Percentiles rank a stretch among this genome's conserved stretches.
phyloP scores from a whole-genome alignment of 1,140 invertebrate species.

The Drosophila sturtevanti region DNA sequence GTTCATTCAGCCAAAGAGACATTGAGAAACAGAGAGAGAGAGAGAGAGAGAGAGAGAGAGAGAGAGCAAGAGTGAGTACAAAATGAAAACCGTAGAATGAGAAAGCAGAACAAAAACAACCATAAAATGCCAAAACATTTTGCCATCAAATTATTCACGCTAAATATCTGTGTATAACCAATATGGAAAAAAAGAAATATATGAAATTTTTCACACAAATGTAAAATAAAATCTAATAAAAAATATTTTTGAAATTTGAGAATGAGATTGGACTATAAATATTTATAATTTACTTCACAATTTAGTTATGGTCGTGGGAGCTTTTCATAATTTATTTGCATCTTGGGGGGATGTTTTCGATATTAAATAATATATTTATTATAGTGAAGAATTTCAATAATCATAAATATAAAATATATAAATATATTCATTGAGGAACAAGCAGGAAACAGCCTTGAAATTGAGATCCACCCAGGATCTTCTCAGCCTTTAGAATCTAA shows the following conservation, averaged over 20 bases:
- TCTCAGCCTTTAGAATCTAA: no score
- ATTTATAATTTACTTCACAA: neutral
- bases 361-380: no score
- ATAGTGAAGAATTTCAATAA: no score
- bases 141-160: slow-evolving; percentile 3
- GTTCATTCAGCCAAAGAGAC: slow-evolving; percentile 17
- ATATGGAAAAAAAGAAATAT: neutral
- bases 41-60: slow-evolving; percentile 19
- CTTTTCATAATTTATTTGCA: neutral
- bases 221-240: neutral
- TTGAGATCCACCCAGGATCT: no score
- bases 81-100: slow-evolving; percentile 18
- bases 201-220: neutral
- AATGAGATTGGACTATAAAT: neutral
- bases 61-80: slow-evolving; percentile 19
- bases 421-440: no score
- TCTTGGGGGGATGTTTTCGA: neutral
- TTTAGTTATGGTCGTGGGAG: neutral
- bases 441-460: no score
- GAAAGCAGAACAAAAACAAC: slow-evolving; percentile 4
- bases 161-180: neutral
- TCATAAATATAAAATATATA: no score
- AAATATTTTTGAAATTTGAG: neutral
- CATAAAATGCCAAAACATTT: slow-evolving; percentile 19
- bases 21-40: slow-evolving; percentile 22